phyloP scores from a whole-genome alignment of 1,140 invertebrate genomes.

The Sweltsa coloradensis region DNA sequence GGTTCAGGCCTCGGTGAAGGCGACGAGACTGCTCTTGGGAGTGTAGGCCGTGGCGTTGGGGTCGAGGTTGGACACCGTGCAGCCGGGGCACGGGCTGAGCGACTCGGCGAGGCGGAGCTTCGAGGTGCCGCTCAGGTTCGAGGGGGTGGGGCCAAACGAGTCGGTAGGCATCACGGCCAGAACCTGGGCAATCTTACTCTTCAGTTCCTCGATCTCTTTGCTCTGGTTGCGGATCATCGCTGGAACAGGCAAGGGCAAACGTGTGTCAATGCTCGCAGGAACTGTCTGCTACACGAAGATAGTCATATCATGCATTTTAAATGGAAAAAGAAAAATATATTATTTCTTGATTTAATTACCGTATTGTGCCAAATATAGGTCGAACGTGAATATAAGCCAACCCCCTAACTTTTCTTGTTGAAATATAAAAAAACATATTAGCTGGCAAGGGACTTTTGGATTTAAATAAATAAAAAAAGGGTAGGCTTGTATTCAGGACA shows the following conservation, averaged over 20 bases:
- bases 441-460: too few relatives aligned
- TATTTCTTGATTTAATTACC: too few relatives aligned
- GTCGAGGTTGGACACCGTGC: constrained; percentile 57
- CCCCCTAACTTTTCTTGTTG: too few relatives aligned
- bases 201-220: constrained; percentile 81
- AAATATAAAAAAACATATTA: too few relatives aligned
- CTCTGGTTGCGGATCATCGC: constrained; percentile 68
- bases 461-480: too few relatives aligned
- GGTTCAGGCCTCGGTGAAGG: constrained; percentile 44
- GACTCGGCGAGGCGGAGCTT: constrained; percentile 35
- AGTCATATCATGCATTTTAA: neutral
- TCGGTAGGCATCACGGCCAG: constrained; percentile 81
- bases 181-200: constrained; percentile 81
- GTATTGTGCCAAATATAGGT: too few relatives aligned
- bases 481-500: too few relatives aligned
- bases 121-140: constrained; percentile 32
- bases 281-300: neutral
- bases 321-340: neutral
- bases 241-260: constrained; percentile 30
- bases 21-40: constrained; percentile 51
- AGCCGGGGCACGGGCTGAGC: constrained; percentile 29
- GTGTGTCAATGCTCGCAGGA: neutral
- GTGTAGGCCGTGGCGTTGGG: constrained; percentile 88
- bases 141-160: constrained; percentile 35
- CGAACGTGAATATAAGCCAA: too few relatives aligned